Evolutionary conservation across 2,888 invertebrate genomes (phyloP).

Genomic region (Plagiodera versicolora): DNA sequence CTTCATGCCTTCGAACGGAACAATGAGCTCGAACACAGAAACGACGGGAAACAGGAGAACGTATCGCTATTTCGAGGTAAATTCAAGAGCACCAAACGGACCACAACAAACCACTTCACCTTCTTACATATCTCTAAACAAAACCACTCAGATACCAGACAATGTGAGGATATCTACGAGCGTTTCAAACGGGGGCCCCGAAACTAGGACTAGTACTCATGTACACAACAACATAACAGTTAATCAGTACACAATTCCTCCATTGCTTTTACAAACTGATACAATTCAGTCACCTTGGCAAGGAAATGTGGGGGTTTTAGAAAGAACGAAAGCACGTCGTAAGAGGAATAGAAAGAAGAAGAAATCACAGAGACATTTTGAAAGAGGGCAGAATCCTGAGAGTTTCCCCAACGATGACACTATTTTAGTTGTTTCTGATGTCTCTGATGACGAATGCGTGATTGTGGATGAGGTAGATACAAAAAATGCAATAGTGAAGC

Average conservation of each 20-base stretch:
- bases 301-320: neutral
- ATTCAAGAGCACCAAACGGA: neutral
- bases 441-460: slow-evolving; percentile 29
- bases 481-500: slow-evolving; percentile 1
- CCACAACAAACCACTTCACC: neutral
- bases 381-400: neutral
- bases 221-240: slow-evolving; percentile 30
- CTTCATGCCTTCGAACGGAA: too few species aligned
- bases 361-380: neutral
- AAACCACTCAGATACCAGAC: neutral
- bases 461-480: slow-evolving; percentile 14
- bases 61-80: slow-evolving; percentile 15
- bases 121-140: neutral
- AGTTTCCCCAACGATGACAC: neutral
- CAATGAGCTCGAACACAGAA: neutral
- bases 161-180: neutral
- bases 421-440: slow-evolving; percentile 10
- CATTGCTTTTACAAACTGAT: slow-evolving; percentile 7
- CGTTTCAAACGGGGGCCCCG: neutral
- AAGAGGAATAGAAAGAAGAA: neutral
- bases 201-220: neutral
- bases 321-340: neutral
- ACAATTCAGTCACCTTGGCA: neutral
- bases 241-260: slow-evolving; percentile 31
- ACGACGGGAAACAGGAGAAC: neutral